These are phyloP conservation scores for Lycaon pictus DNA, from an alignment of 2,113 vertebrate species.

Conservation along the genomic window DNA sequence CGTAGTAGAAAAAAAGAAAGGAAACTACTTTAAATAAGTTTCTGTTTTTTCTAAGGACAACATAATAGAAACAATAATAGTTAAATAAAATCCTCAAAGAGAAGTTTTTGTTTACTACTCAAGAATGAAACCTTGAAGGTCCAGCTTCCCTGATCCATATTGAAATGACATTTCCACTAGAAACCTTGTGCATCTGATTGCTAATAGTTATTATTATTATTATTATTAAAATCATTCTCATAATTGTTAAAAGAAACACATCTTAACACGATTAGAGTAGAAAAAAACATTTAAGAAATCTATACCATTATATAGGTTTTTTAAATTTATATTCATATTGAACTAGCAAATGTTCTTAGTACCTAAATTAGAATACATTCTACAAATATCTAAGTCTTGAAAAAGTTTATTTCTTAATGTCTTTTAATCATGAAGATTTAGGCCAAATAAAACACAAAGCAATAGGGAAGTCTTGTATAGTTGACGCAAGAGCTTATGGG, in stretches of 20 bases:
- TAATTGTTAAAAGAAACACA: neutral
- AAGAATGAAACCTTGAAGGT: neutral
- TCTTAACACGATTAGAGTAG: neutral
- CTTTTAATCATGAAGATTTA: constrained; percentile 17
- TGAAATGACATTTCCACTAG: neutral
- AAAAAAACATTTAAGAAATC: neutral
- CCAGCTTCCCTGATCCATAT: neutral
- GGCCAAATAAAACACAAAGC: neutral
- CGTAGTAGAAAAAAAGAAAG: neutral
- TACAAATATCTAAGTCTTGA: neutral
- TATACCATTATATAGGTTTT: neutral
- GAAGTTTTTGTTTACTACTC: neutral
- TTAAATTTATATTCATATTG: neutral
- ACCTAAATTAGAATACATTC: neutral
- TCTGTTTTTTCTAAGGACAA: neutral
- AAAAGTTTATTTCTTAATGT: neutral
- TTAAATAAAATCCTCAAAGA: neutral
- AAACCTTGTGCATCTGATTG: neutral
- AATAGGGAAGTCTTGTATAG: neutral
- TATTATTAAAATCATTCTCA: neutral
- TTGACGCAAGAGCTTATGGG: neutral
- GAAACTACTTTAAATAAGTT: neutral
- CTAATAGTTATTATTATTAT: neutral
- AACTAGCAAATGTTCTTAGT: neutral
- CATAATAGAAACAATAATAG: neutral